Percentiles rank a stretch among this genome's conserved stretches.
phyloP scores from a whole-genome alignment of 1,140 invertebrate genomes.

The Asobara japonica region DNA sequence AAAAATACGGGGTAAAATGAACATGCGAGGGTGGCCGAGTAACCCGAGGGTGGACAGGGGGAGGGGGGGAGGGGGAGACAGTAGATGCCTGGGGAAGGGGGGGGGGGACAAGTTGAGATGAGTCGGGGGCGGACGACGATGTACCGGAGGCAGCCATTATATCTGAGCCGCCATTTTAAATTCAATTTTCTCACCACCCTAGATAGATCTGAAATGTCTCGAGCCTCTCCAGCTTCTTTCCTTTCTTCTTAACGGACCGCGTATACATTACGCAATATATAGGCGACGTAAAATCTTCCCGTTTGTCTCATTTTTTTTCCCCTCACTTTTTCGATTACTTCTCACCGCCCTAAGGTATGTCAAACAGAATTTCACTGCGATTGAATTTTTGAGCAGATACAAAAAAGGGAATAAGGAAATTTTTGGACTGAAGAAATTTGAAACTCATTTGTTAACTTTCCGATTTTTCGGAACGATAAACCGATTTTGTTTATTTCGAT shows the following conservation, averaged over 20 bases:
- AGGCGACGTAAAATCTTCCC: slow-evolving; percentile 38
- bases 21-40: not conserved
- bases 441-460: too few relatives aligned
- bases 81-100: not conserved
- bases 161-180: slow-evolving; percentile 68
- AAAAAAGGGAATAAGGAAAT: too few relatives aligned
- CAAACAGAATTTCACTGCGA: not conserved
- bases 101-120: slow-evolving; percentile 52
- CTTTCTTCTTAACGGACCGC: slow-evolving; percentile 17
- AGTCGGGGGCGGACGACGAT: slow-evolving; percentile 53
- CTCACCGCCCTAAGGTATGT: not conserved
- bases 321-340: not conserved
- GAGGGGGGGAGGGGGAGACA: not conserved
- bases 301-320: slow-evolving; percentile 15
- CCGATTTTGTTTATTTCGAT: too few relatives aligned
- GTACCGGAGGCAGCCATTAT: slow-evolving; percentile 66
- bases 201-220: slow-evolving; percentile 66
- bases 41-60: not conserved
- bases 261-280: slow-evolving; percentile 5
- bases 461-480: too few relatives aligned
- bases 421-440: not conserved
- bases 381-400: slow-evolving; percentile 14
- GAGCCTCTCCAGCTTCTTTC: slow-evolving; percentile 43
- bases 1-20: not conserved
- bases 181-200: slow-evolving; percentile 67